These are phyloP conservation scores for Platalea minor DNA, from an alignment of 2,797 vertebrate genomes.

Conservation along the genomic window DNA sequence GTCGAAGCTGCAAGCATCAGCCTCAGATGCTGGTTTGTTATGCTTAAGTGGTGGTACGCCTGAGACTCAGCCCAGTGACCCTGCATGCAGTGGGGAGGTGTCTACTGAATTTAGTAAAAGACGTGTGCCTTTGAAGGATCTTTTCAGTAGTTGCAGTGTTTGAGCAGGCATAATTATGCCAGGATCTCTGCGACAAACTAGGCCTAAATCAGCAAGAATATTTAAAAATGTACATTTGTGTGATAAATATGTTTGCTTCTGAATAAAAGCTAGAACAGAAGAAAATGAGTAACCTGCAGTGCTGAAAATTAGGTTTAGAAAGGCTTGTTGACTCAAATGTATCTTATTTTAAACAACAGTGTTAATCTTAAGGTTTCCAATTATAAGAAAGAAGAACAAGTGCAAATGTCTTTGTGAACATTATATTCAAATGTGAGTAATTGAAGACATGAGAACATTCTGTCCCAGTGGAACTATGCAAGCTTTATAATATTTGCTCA, in stretches of 20 bases:
- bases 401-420: conserved; percentile 39
- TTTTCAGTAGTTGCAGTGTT: neutral
- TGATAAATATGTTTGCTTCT: neutral
- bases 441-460: conserved; percentile 61
- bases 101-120: neutral
- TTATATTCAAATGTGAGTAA: conserved; percentile 53
- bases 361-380: conserved; percentile 40
- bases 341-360: neutral
- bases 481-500: conserved; percentile 56
- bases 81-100: neutral
- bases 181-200: neutral
- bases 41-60: neutral
- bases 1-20: neutral
- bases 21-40: neutral
- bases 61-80: neutral
- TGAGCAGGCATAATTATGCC: neutral
- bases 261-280: neutral
- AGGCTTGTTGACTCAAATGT: neutral
- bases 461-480: neutral
- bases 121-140: neutral
- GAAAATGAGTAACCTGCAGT: neutral
- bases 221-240: neutral
- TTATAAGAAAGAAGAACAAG: conserved; percentile 27
- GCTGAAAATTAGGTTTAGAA: conserved; percentile 17
- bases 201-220: neutral